phyloP scores from a whole-genome alignment of 2,797 vertebrate genomes.

The Prionace glauca region DNA sequence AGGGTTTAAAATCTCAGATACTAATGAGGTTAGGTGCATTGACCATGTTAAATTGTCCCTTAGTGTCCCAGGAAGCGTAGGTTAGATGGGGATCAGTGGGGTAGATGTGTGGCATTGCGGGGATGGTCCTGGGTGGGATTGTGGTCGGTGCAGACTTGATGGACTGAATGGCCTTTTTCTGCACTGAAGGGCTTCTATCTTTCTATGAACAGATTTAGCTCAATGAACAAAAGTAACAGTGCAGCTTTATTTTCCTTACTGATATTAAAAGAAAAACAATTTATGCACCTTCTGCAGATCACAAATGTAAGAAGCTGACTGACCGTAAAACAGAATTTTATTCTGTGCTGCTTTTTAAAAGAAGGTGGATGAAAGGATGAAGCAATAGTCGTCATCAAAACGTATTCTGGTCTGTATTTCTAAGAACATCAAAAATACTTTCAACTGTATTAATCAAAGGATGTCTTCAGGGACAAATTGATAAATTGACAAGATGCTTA shows the following conservation, averaged over 20 bases:
- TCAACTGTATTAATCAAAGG: not conserved
- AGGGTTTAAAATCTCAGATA: not conserved
- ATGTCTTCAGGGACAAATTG: not conserved
- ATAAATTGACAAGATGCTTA: not conserved
- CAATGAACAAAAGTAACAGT: not conserved
- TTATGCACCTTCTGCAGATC: not conserved
- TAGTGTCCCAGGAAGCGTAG: too few relatives aligned
- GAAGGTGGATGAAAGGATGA: not conserved
- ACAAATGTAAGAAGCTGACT: too few relatives aligned
- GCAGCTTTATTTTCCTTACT: not conserved
- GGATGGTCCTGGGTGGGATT: too few relatives aligned
- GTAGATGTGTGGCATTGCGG: too few relatives aligned
- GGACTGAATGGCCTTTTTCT: too few relatives aligned
- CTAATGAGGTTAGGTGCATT: not conserved
- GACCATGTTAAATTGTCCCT: too few relatives aligned
- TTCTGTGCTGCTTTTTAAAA: not conserved
- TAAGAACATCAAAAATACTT: too few relatives aligned
- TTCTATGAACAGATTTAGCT: not conserved
- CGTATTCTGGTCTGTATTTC: not conserved
- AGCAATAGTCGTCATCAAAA: not conserved
- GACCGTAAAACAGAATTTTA: not conserved
- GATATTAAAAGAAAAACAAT: not conserved
- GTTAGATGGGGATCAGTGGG: too few relatives aligned
- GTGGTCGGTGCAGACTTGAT: too few relatives aligned
- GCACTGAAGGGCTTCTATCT: too few relatives aligned